Base-by-base conservation (phyloP, 2,888 invertebrate species). In the Magallana nippona region DNA sequence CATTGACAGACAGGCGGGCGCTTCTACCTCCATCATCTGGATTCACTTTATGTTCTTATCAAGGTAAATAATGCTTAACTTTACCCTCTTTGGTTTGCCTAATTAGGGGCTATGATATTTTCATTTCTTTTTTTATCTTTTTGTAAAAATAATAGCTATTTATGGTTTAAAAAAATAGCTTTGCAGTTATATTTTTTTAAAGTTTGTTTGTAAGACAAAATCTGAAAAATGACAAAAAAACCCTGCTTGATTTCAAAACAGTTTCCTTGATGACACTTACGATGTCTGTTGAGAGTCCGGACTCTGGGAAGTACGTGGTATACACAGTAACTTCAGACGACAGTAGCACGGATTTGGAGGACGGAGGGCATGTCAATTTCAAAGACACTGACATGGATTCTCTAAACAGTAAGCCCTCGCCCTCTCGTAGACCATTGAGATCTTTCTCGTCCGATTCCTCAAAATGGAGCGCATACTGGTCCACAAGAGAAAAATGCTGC, bases 311-410 rank as follows among this genome's bases (percentile, higher is more conserved):
- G 58, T 85, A 85, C 77, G 85, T 82, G 17, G 85, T 86, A 1
- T 86, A 86, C 22, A 86, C 85, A 17, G 80, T 86, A 32, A 81
- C 83, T 55, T 81, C 82, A 58, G 85, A 86, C 27, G 85, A 84
- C 55, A 83, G 78, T 2, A 82, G 84, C 55, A 82, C 78, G 56
- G 82, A 79, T 11, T 27, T 82, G 10, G 83, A 85, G 13, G 85
- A 85, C 56, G 85, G 44, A 44, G 44, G 85, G 62, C 85, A 85
- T 60, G 83, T 85, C n/a, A 82, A 83, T 55, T 85, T 85, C 56
- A 80, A 78, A 60, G 85, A 85, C 44, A 82, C 81, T 32, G 83
- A 81, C 15, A 32, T 32, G 27, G 71, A 62, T 17, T 84, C 84
- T 2, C 71, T 81, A n/a, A 81, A 84, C 55, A 78, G 58, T 10